Evolutionary conservation across 2,113 vertebrate genomes (phyloP), one percentile per base, ranked within the genome.

Genomic region (Sardina pilchardus): DNA sequence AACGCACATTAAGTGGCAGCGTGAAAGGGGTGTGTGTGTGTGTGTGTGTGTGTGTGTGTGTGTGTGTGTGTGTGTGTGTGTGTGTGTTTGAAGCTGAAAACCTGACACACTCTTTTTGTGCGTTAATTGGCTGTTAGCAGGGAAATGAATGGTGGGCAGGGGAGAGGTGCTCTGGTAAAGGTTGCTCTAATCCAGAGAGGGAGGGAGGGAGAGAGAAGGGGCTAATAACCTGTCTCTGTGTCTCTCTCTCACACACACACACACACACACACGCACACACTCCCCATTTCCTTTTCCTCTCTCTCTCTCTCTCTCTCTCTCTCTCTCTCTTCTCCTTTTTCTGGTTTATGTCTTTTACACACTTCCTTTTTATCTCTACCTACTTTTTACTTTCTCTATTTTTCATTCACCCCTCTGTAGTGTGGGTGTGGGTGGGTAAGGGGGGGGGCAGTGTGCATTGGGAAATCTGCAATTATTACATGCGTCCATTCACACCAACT

Each of bases 71-170:
- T n/a, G 59, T 67, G 59, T 26, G 6, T 67, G 59, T 26, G 24
- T 67, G 59, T 67, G 59, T 67, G 24, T 67, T 6, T 50, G 78
- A 83, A 82, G 86, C 81, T 4, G 84, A 85, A 84, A 84, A 43
- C 44, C 71, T 39, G 71, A 81, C 87, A 80, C 12, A 53, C 81
- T 59, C 53, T 48, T 85, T 88, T 90, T 90, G 48, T 88, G 50
- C 75, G 86, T 86, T 87, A 86, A 88, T 86, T 83, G 48, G 48
- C 34, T 82, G 81, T 88, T 85, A 85, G 71, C 36, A 87, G 81
- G 44, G 80, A 84, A 86, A 87, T 85, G 59, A 83, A 86, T 5
- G 2, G 34, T 21, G 71, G 48, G 81, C 53, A 80, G 78, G 67
- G 16, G n/a, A 44, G 59, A 44, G 53, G 39, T 81, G 36, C 6